Evolutionary conservation across 2,113 vertebrate species (phyloP).

Genomic region (Nothoprocta pentlandii): DNA sequence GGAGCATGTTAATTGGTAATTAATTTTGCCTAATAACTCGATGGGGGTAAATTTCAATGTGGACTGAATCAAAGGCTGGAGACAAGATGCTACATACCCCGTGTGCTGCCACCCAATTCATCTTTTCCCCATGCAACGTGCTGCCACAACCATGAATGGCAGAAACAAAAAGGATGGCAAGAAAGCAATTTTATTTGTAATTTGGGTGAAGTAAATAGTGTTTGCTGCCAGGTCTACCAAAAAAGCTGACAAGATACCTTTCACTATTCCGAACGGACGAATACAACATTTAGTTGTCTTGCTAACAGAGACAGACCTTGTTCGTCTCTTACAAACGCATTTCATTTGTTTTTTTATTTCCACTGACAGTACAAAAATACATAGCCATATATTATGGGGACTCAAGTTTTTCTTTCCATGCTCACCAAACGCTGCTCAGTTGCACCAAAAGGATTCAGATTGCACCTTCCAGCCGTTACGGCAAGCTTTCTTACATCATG

Average conservation of each 20-base stretch:
- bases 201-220: background rate
- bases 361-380: slow-evolving; percentile 25
- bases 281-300: background rate
- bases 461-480: slow-evolving; percentile 67
- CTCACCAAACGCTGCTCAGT: slow-evolving; percentile 45
- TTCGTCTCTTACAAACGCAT: background rate
- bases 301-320: background rate
- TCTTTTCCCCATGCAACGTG: background rate
- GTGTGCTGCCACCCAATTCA: background rate
- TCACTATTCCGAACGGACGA: background rate
- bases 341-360: background rate
- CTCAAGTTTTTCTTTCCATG: slow-evolving; percentile 65
- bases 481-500: slow-evolving; percentile 84
- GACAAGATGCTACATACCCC: background rate
- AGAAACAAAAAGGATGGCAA: background rate
- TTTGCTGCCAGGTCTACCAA: background rate
- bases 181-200: background rate
- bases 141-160: background rate
- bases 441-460: slow-evolving; percentile 73
- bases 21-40: background rate
- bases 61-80: background rate
- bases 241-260: background rate
- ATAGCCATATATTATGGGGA: background rate
- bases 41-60: background rate
- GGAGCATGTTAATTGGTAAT: background rate